Evolutionary conservation across 23 tunicate genomes (phyloP).

Genomic region (Trididemnum miniatum): DNA sequence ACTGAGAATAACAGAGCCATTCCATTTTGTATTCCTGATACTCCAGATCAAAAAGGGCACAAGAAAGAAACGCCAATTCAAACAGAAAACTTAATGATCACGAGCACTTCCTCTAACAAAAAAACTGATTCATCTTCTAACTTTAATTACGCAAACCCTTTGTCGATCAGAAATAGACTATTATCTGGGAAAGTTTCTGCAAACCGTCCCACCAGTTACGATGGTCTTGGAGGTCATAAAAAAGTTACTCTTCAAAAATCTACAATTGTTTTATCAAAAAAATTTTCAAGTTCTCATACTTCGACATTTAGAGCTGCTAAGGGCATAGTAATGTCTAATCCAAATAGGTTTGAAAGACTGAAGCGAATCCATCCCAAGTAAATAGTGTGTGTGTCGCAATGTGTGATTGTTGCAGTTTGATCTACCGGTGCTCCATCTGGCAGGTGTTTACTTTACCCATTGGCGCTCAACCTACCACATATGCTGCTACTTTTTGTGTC

Average conservation of each 20-base stretch:
- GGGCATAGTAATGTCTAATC: neutral
- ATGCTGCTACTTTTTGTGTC: too few species aligned
- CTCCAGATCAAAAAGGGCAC: conserved; percentile 4
- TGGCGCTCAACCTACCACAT: too few species aligned
- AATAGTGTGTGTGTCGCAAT: neutral
- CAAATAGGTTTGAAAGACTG: conserved; percentile 42
- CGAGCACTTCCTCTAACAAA: neutral
- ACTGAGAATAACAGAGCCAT: neutral
- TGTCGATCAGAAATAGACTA: conserved; percentile 12
- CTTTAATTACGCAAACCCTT: neutral
- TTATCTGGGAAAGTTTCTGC: neutral
- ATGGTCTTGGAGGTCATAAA: conserved; percentile 49
- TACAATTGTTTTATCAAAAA: neutral
- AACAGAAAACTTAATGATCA: conserved; percentile 31
- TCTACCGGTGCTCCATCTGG: too few species aligned
- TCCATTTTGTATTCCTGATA: neutral
- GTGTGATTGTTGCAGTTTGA: too few species aligned
- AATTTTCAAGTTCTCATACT: conserved; percentile 50
- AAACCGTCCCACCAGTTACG: neutral
- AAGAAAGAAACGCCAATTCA: conserved; percentile 8
- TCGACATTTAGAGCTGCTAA: conserved; percentile 32
- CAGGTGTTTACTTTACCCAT: too few species aligned
- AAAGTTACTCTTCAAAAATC: neutral
- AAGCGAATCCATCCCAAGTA: conserved; percentile 19
- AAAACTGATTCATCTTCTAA: too few species aligned